A percentile compares a stretch with the other conserved stretches of the same genome.
Conservation (phyloP, 1,140 invertebrate species). For the Zaprionus capensis region DNA sequence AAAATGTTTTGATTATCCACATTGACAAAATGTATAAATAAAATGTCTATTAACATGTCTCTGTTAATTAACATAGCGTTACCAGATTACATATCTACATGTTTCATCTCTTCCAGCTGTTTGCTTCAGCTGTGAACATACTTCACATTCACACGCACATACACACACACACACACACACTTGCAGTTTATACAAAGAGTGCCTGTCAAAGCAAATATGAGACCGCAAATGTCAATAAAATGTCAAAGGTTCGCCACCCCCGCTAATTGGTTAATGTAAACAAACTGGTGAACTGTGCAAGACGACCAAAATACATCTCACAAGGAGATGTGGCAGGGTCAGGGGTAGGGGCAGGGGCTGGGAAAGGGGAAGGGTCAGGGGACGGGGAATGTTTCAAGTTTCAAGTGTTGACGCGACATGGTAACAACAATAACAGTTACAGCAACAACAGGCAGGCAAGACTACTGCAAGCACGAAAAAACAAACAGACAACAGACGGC, state of each 20-base stretch:
- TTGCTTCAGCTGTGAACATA: constrained; percentile 36
- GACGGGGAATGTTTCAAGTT: constrained; percentile 72
- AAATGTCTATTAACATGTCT: too few relatives aligned
- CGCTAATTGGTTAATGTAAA: constrained; percentile 82
- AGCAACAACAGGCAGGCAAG: constrained; percentile 36
- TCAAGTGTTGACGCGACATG: constrained; percentile 76
- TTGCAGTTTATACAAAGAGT: constrained; percentile 25
- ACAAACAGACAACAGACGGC: constrained; percentile 66
- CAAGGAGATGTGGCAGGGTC: neutral
- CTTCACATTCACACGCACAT: constrained; percentile 9
- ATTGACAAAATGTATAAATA: too few relatives aligned
- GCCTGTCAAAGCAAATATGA: constrained; percentile 77
- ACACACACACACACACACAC: constrained; percentile 20
- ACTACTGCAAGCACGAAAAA: constrained; percentile 35
- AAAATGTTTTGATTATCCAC: too few relatives aligned
- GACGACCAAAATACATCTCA: constrained; percentile 40
- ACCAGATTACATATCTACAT: neutral
- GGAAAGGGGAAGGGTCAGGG: neutral
- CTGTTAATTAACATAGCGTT: neutral
- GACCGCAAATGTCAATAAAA: constrained; percentile 70
- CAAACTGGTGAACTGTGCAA: constrained; percentile 54
- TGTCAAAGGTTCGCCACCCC: constrained; percentile 72
- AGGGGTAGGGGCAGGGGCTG: neutral
- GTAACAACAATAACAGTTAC: constrained; percentile 49
- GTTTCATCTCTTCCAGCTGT: neutral